Base-by-base conservation (phyloP, 2,797 vertebrate species). In the Crenichthys baileyi region DNA sequence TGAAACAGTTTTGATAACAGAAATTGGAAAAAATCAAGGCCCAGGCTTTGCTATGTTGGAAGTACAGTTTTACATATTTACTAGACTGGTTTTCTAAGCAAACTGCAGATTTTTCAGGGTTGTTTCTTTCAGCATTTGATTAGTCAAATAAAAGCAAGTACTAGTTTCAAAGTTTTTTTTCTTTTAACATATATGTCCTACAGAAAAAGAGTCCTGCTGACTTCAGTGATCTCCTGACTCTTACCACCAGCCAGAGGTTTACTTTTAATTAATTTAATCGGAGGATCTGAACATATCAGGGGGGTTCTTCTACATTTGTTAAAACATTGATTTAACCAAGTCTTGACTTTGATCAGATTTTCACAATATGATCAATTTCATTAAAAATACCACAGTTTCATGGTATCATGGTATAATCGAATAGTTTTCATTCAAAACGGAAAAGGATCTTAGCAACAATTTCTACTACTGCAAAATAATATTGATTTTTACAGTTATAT, bases 1-100 rank as follows among this genome's bases (percentile, higher is more conserved):
- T 22, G 41, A 56, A 76, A 83, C 56, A 16, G 12, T 70, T 46
- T 46, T 48, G 74, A 82, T 70, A 78, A 50, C 56, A 22, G 68
- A 61, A 50, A 77, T 39, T 53, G 44, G 24, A 51, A 39, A 72
- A 46, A 26, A n/a, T 46, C 46, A 26, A 55, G 5, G 2, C 39
- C 46, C 4, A 51, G 46, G 22, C 46, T 76, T 81, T 71, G 22
- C 73, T 44, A 6, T 63, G 11, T 55, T 31, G 1, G 16, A 73
- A 70, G 58, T 72, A 7, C 26, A 31, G 9, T 39, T 7, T 31
- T 68, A 51, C 56, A 46, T 61, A 31, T 65, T 53, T 58, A n/a
- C 51, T 70, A 18, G 13, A 39, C 1, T 71, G 70, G 5, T 76
- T 76, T 53, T 31, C 3, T 63, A 58, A 78, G 29, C 22, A 75